phyloP scores from a whole-genome alignment of 1,140 invertebrate species.

The Rhynchophorus ferrugineus region DNA sequence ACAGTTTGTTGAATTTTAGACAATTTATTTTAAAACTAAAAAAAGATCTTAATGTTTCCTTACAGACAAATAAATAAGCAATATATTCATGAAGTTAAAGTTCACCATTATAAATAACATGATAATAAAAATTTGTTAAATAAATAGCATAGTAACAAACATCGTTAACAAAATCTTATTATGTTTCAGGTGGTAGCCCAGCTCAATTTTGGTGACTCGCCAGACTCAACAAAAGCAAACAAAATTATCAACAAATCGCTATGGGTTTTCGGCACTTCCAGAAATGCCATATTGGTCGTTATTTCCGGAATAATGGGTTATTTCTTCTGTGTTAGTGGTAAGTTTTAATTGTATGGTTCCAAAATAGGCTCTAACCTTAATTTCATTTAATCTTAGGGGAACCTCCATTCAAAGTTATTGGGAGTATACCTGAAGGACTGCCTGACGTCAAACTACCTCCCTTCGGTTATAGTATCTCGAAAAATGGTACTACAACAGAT shows the following conservation, averaged over 20 bases:
- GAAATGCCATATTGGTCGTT: constrained; percentile 76
- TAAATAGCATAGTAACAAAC: too few relatives aligned
- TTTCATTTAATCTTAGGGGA: constrained; percentile 21
- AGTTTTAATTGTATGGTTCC: background rate
- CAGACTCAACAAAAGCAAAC: constrained; percentile 40
- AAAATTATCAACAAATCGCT: constrained; percentile 48
- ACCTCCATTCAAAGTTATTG: constrained; percentile 56
- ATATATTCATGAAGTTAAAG: too few relatives aligned
- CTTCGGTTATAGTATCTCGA: constrained; percentile 49
- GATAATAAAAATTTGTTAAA: too few relatives aligned
- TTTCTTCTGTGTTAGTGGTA: constrained; percentile 40
- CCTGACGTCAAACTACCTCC: constrained; percentile 56
- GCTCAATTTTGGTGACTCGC: constrained; percentile 49
- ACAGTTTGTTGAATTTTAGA: too few relatives aligned
- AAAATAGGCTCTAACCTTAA: background rate
- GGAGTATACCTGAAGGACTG: constrained; percentile 60
- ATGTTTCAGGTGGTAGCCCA: constrained; percentile 33
- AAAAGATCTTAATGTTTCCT: too few relatives aligned
- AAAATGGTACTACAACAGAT: constrained; percentile 46
- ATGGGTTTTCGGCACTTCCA: constrained; percentile 61
- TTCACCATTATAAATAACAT: too few relatives aligned
- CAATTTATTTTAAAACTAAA: too few relatives aligned
- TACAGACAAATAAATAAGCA: too few relatives aligned
- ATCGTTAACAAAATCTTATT: too few relatives aligned
- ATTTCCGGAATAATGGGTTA: constrained; percentile 51